phyloP scores from a whole-genome alignment of 64 coral and sea anemone species.

The Stylophora pistillata region DNA sequence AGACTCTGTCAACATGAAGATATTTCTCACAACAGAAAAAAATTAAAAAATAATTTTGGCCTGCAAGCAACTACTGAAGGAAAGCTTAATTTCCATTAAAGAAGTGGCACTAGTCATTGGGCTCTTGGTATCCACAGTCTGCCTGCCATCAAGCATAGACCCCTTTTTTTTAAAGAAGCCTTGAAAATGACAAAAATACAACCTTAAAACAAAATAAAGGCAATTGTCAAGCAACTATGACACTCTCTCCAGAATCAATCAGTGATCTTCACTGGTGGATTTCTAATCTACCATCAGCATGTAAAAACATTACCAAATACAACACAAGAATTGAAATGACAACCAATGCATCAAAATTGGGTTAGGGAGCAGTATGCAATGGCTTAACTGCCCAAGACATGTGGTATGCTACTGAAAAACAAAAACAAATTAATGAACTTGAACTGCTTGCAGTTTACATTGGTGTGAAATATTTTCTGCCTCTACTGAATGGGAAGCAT shows the following conservation, averaged over 20 bases:
- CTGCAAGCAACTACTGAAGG: conserved; percentile 29
- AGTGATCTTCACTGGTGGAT: conserved; percentile 60
- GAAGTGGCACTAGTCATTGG: no score
- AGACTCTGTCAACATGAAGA: conserved; percentile 53
- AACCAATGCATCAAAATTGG: conserved; percentile 41
- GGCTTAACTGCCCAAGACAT: no score
- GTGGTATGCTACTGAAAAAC: no score
- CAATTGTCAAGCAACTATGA: conserved; percentile 35
- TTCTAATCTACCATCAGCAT: conserved; percentile 26
- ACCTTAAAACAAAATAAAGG: conserved; percentile 40
- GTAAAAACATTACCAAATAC: conserved; percentile 13
- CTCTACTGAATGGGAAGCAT: not conserved
- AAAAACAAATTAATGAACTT: no score
- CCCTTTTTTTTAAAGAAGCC: no score
- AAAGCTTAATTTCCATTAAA: not conserved
- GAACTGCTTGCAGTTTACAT: conserved; percentile 12
- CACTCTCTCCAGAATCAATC: conserved; percentile 32
- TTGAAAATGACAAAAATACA: conserved; percentile 17
- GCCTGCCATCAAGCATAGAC: no score
- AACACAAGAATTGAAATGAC: conserved; percentile 25
- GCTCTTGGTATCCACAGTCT: no score
- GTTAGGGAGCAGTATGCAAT: conserved; percentile 5
- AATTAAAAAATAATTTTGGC: conserved; percentile 46
- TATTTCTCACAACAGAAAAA: conserved; percentile 51
- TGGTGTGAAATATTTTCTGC: not conserved